Evolutionary conservation across 2,113 vertebrate species (phyloP), one percentile per base, ranked within the genome.

Genomic region (Oostethus manadensis): DNA sequence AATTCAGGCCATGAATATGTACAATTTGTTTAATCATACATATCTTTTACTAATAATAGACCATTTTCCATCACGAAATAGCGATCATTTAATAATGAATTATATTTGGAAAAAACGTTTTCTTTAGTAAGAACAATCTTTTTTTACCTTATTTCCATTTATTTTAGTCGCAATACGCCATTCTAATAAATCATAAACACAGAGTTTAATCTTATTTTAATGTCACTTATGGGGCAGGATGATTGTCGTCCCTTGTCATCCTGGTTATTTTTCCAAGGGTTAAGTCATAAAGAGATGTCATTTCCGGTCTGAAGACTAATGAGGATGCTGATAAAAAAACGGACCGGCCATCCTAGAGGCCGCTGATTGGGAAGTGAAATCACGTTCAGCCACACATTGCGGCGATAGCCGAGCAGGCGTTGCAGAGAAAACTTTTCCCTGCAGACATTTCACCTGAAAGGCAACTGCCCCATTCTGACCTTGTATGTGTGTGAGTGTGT

Each of bases 231-330:
- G 11, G 56, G 26, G 58, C 51, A 21, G 13, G 46, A 29, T 62
- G 40, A 70, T 70, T 43, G 10, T 51, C 16, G n/a, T 8, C 18
- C 23, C 56, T 62, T 49, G 21, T 51, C 59, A 66, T 62, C 14
- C 23, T 59, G 4, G 46, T 44, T 70, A 29, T 80, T 70, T 75
- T 80, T 79, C 56, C 56, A 2, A 10, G 45, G n/a, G 49, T 67
- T 50, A 17, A 62, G 65, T 81, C 70, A 58, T 66, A 57, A 78
- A 74, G 51, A 48, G 60, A 67, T 71, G 76, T 78, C 62, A 74
- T 71, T 76, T 83, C 73, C 62, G 62, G 68, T 77, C 62, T 70
- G 60, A 70, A 71, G 73, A 76, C 65, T 81, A 84, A 85, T 84
- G 74, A 83, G 64, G 74, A 72, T 70, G 62, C 56, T 65, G 68